phyloP scores from a whole-genome alignment of 2,797 vertebrate species.

The Pangasius djambal region DNA sequence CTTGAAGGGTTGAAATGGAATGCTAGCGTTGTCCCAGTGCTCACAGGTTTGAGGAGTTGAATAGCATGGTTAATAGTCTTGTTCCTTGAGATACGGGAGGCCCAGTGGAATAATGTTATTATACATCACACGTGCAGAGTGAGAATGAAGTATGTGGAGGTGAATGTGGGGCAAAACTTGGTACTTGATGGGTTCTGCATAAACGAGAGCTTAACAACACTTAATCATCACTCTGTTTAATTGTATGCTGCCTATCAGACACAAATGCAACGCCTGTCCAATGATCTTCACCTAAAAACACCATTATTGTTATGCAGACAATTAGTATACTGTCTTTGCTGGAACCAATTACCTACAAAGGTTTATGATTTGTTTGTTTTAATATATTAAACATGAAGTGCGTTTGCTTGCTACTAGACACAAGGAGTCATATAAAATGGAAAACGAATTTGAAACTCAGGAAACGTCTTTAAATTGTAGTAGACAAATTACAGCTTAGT shows the following conservation, averaged over 20 bases:
- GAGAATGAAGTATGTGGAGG: background rate
- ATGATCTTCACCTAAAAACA: constrained; percentile 70
- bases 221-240: constrained; percentile 48
- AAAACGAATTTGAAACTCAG: background rate
- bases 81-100: constrained; percentile 31
- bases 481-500: constrained; percentile 43
- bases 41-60: constrained; percentile 44
- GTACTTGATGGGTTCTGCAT: constrained; percentile 20
- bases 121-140: constrained; percentile 48
- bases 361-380: constrained; percentile 15
- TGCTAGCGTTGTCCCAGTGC: constrained; percentile 19
- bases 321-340: background rate
- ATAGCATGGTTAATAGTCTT: constrained; percentile 38
- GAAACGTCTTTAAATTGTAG: constrained; percentile 30
- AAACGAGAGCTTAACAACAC: constrained; percentile 48
- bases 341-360: background rate
- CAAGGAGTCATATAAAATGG: background rate
- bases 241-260: constrained; percentile 44
- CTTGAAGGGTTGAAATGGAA: constrained; percentile 38
- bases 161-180: constrained; percentile 24
- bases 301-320: constrained; percentile 73
- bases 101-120: constrained; percentile 53
- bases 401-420: constrained; percentile 16
- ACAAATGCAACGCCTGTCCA: constrained; percentile 77
- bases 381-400: constrained; percentile 37